Base-by-base conservation (phyloP, 2,113 vertebrate genomes). In the Pelodiscus sinensis region DNA sequence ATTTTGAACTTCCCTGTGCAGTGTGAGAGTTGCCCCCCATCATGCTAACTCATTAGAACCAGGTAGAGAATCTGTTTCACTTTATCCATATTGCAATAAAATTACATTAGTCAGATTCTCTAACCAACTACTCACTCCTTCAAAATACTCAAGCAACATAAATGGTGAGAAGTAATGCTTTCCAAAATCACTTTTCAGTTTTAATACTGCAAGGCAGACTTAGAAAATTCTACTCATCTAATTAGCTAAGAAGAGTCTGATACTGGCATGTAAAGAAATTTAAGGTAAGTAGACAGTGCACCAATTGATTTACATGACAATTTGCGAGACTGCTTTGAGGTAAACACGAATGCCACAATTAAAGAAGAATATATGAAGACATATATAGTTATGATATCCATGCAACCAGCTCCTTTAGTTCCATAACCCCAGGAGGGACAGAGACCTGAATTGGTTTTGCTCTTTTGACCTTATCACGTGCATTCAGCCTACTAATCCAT, bases 391-490 rank as follows among this genome's bases (percentile, higher is more conserved):
- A 77, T 27, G 38, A 25, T 77, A 50, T 50, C 73, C 18, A 35
- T 77, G 73, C 22, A 77, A 77, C 73, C 6, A 50, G 38, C 25
- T 50, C 24, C 73, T 50, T 77, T 38, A 15, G 24, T 50, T 77
- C 24, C 24, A 50, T 38, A 44, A 50, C 73, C 1, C 25, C 27
- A 22, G 22, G 18, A 22, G 38, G 8, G 71, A 50, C 14, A 21
- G n/a, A 35, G n/a, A 77, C 38, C 24, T 50, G 44, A 77, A 31
- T 54, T 83, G 77, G 57, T 31, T 94, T 52, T 79, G 77, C 0
- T 73, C 80, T 82, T 57, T 21, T 93, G 90, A 96, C 95, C 90
- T 93, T 82, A 85, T 94, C 92, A 93, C 86, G 84, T 90, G 82
- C 1, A 0, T 71, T 84, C 82, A 92, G 86, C 52, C 62, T 81